Evolutionary conservation across 2,113 vertebrate genomes (phyloP).

Genomic region (Morphnarchus princeps): DNA sequence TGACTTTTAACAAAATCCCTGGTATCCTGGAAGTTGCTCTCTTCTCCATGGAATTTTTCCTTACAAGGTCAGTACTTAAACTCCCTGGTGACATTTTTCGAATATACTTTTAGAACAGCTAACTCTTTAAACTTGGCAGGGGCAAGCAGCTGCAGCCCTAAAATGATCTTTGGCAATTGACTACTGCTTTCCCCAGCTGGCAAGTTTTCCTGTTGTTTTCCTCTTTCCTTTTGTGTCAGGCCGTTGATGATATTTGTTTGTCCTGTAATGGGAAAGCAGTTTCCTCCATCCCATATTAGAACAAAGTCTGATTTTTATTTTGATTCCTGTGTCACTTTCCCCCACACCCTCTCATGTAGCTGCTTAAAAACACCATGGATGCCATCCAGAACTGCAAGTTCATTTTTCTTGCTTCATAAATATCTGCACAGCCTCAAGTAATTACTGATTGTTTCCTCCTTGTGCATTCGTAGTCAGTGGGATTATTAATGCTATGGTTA

Average conservation of each 20-base stretch:
- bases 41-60: constrained; percentile 25
- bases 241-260: constrained; percentile 7
- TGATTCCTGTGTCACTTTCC: neutral
- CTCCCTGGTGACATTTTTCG: neutral
- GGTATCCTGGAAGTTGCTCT: neutral
- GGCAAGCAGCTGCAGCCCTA: neutral
- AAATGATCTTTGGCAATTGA: neutral
- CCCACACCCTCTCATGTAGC: neutral
- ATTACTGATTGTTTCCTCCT: neutral
- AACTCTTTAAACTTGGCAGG: neutral
- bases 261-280: neutral
- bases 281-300: neutral
- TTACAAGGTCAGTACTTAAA: constrained; percentile 55
- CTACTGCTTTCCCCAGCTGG: neutral
- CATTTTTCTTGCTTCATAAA: neutral
- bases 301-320: constrained; percentile 8
- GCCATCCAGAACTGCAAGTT: neutral
- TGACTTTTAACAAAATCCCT: neutral
- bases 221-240: neutral
- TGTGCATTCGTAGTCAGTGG: neutral
- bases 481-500: neutral
- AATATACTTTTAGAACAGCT: constrained; percentile 10
- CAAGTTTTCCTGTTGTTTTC: constrained; percentile 43
- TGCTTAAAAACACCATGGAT: neutral
- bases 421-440: neutral